These are phyloP conservation scores for Daphoenositta chrysoptera DNA, from an alignment of 2,113 vertebrate genomes.

Conservation along the genomic window DNA sequence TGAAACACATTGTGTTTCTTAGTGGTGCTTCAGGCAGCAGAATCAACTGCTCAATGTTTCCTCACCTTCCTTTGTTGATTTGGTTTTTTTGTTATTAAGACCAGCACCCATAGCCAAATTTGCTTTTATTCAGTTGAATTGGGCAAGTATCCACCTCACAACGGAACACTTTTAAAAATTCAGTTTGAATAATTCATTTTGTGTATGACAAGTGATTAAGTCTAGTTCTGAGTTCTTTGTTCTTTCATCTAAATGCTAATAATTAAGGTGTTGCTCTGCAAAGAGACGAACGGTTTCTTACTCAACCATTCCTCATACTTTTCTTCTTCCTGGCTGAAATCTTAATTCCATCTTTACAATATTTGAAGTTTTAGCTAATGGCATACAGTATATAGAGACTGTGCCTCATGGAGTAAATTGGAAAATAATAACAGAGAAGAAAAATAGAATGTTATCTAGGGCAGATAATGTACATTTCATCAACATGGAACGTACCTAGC, in stretches of 20 bases:
- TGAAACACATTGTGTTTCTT: neutral
- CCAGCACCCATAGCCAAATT: fast-evolving
- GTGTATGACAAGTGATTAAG: neutral
- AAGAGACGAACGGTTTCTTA: slow-evolving; percentile 1
- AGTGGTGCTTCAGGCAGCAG: fast-evolving
- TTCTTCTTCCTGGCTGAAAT: slow-evolving; percentile 8
- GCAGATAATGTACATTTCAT: neutral
- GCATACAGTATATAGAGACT: neutral
- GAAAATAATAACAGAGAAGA: neutral
- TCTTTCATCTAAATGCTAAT: neutral
- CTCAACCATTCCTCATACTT: neutral
- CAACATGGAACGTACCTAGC: neutral
- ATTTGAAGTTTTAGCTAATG: slow-evolving; percentile 9
- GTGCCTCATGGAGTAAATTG: neutral
- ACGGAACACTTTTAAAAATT: neutral
- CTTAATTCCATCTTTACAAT: neutral
- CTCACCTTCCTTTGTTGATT: neutral
- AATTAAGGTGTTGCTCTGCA: neutral
- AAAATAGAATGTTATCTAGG: neutral
- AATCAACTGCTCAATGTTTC: neutral
- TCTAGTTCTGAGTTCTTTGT: neutral
- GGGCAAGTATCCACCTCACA: neutral
- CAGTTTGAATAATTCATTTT: neutral
- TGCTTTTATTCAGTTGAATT: neutral
- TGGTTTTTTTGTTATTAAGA: neutral